A percentile compares a stretch with the other conserved stretches of the same genome.
These are phyloP conservation scores for Yponomeuta sedellus DNA, from an alignment of 2,888 invertebrate species.

Conservation along the genomic window DNA sequence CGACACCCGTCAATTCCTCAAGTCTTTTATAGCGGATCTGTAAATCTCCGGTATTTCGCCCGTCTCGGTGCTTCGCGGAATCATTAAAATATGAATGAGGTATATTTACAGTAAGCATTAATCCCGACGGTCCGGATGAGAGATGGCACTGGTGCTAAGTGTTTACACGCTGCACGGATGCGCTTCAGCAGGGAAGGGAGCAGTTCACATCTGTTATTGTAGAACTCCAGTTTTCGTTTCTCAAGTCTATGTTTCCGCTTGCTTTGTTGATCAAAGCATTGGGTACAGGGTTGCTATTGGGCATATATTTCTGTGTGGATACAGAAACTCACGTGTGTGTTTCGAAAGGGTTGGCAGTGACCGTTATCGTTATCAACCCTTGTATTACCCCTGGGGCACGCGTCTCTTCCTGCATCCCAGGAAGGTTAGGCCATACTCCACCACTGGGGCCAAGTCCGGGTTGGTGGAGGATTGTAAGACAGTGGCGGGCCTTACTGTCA, in stretches of 20 bases:
- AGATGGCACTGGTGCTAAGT: slow-evolving; percentile 21
- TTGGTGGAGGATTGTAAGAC: no score
- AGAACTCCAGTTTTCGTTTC: neutral
- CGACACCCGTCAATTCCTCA: neutral
- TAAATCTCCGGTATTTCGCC: slow-evolving; percentile 13
- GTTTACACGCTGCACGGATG: slow-evolving; percentile 17
- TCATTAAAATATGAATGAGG: slow-evolving; percentile 26
- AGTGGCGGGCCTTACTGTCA: no score
- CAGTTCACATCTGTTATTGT: neutral
- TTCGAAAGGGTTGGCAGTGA: no score
- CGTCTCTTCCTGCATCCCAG: no score
- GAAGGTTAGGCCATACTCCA: no score
- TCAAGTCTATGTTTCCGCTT: neutral
- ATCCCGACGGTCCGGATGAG: slow-evolving; percentile 17
- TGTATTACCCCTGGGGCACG: no score
- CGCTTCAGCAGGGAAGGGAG: neutral
- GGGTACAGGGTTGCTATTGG: no score
- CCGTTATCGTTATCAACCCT: no score
- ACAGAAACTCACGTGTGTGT: no score
- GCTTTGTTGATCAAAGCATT: neutral
- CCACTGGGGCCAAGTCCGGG: no score
- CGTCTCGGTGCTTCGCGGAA: slow-evolving; percentile 25
- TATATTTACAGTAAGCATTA: slow-evolving; percentile 13
- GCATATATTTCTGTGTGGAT: no score
- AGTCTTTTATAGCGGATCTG: slow-evolving; percentile 16